Base-by-base conservation (phyloP, 2,888 invertebrate species). In the Dasypogon diadema region DNA sequence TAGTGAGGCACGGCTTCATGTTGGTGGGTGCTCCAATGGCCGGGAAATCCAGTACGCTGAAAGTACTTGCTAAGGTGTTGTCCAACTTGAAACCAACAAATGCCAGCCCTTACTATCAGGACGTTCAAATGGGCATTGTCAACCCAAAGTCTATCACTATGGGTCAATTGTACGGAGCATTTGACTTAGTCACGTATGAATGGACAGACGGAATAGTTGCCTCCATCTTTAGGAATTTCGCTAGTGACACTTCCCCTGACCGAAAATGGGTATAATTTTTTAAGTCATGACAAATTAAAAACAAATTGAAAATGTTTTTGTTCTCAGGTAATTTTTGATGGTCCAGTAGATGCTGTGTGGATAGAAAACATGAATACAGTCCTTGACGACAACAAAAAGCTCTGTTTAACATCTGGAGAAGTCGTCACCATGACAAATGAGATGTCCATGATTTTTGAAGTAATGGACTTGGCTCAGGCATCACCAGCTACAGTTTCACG, bases 111-210 rank as follows among this genome's bases (percentile, higher is more conserved):
- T 86, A 85, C 73, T 86, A 79, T 63, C 87, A 90, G 81, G 87
- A 89, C 79, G 93, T 94, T 1, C 89, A 89, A 65, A 93, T 91
- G 85, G 91, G 92, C 81, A 93, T 94, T 8, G 90, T 98, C 63
- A 98, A 97, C 87, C 98, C 98, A 0, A 98, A 97, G 87, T 90
- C 97, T 0, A 92, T 98, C 65, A 96, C 96, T 1, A 93, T 96
- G 92, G 95, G 94, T 12, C 96, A 97, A 83, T 86, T 98, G 16
- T 98, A 96, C 83, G 97, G 97, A 1, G 93, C 93, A 79, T 96
- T 97, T 84, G 96, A 98, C 87, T 93, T 94, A 0, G 89, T 94
- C 60, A 95, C 97, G 0, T 95, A 95, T 80, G 97, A 97, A 87
- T 96, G 96, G 95, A 92, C 91, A 0, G 96, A 96, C 84, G 96